A percentile compares a stretch with the other conserved stretches of the same genome.
These are phyloP conservation scores for Therioaphis trifolii DNA, from an alignment of 2,888 invertebrate genomes.

Conservation along the genomic window DNA sequence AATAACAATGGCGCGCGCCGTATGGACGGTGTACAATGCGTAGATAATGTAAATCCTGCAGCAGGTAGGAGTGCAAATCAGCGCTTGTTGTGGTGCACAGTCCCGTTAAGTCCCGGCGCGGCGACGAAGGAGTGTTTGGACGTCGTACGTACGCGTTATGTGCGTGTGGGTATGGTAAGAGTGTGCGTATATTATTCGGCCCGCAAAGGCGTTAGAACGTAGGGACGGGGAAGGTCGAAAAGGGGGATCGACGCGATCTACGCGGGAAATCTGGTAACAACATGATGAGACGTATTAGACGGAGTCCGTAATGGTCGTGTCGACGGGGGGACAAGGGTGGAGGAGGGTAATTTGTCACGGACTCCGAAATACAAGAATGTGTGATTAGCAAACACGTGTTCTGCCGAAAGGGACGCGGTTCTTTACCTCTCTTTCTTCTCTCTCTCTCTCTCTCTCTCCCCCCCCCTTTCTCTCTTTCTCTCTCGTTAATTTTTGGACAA, in stretches of 20 bases:
- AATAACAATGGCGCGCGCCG: not conserved
- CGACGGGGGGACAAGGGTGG: slow-evolving; percentile 13
- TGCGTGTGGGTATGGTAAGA: too few species aligned
- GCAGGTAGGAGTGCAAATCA: too few species aligned
- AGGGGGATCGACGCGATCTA: not conserved
- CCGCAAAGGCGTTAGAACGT: too few species aligned
- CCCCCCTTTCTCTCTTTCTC: not conserved
- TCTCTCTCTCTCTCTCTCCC: not conserved
- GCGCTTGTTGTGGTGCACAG: too few species aligned
- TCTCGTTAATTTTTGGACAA: slow-evolving; percentile 31
- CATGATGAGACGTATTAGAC: slow-evolving; percentile 17
- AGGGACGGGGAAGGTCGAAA: not conserved
- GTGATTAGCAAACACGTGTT: slow-evolving; percentile 63
- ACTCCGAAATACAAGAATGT: slow-evolving; percentile 62
- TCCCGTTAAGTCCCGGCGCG: too few species aligned
- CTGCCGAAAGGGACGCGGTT: slow-evolving; percentile 39
- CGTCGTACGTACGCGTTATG: too few species aligned
- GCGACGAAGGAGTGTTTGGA: not conserved
- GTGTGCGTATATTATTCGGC: too few species aligned
- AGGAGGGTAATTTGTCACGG: slow-evolving; percentile 61
- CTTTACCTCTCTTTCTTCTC: not conserved
- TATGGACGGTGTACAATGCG: too few species aligned
- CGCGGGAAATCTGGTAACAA: slow-evolving; percentile 32
- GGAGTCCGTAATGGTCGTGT: not conserved
- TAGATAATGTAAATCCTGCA: too few species aligned